phyloP scores from a whole-genome alignment of 2,113 vertebrate genomes.

The Osmerus eperlanus region DNA sequence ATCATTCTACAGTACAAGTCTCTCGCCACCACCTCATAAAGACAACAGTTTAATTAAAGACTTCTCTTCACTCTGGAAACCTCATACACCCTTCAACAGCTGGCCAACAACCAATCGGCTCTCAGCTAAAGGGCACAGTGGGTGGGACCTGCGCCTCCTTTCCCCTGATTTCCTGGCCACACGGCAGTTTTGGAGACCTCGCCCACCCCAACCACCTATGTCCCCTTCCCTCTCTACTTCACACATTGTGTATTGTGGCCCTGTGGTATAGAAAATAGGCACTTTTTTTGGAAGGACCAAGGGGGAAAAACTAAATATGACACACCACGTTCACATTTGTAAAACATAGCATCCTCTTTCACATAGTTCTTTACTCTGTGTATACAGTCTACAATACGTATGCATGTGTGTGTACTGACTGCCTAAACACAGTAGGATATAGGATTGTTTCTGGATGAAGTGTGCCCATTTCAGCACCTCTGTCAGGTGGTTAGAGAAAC shows the following conservation, averaged over 20 bases:
- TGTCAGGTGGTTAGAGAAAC: constrained; percentile 10
- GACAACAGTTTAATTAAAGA: constrained; percentile 60
- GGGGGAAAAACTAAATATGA: too few species aligned
- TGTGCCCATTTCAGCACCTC: neutral
- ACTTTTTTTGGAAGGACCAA: too few species aligned
- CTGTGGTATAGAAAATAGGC: too few species aligned
- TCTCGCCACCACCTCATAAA: constrained; percentile 47
- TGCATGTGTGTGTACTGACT: constrained; percentile 1
- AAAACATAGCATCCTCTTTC: too few species aligned
- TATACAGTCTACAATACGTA: neutral
- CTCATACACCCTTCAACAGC: constrained; percentile 48
- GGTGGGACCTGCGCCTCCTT: constrained; percentile 35
- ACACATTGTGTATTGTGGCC: neutral
- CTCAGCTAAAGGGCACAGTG: constrained; percentile 24
- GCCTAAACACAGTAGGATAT: neutral
- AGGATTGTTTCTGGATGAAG: neutral
- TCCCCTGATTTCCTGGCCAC: constrained; percentile 32
- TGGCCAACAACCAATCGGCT: constrained; percentile 51
- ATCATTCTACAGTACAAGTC: neutral
- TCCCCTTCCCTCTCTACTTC: neutral
- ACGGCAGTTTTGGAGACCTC: constrained; percentile 48
- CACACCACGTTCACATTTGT: too few species aligned
- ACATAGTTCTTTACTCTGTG: neutral
- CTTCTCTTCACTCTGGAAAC: constrained; percentile 50
- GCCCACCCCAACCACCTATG: constrained; percentile 28